phyloP scores from a whole-genome alignment of 2,113 vertebrate genomes.

The Tyto alba region DNA sequence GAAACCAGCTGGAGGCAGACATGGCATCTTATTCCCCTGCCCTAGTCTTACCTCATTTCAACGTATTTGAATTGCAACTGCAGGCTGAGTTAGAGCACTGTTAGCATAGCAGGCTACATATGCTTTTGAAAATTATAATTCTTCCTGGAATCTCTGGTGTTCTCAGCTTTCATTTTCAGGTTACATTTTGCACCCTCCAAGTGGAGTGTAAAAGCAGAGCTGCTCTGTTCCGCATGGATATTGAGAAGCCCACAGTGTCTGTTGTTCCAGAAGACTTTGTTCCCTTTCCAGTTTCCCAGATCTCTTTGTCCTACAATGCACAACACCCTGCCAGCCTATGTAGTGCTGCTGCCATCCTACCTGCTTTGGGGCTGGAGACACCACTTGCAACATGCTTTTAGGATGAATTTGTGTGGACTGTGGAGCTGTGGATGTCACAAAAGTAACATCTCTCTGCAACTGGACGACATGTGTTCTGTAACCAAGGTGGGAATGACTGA shows the following conservation, averaged over 20 bases:
- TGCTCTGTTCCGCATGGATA: neutral
- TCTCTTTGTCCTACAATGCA: neutral
- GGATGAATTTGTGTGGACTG: neutral
- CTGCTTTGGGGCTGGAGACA: neutral
- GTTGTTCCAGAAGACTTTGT: neutral
- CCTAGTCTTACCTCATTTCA: neutral
- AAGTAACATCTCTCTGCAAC: neutral
- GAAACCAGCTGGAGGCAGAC: neutral
- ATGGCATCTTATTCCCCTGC: neutral
- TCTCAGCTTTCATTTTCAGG: neutral
- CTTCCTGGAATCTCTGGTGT: neutral
- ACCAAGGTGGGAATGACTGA: neutral
- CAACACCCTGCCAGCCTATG: neutral
- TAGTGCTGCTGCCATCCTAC: neutral
- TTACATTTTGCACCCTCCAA: neutral
- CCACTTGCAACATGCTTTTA: neutral
- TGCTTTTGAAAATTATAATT: neutral
- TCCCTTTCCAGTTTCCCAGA: neutral
- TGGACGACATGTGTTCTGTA: neutral
- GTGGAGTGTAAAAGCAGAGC: neutral
- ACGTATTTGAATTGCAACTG: neutral
- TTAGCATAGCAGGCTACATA: neutral
- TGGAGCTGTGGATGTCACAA: neutral
- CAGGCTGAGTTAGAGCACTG: neutral
- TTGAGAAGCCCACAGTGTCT: neutral